phyloP scores from a whole-genome alignment of 2,888 invertebrate species.

The Drosophila nr. medialis region DNA sequence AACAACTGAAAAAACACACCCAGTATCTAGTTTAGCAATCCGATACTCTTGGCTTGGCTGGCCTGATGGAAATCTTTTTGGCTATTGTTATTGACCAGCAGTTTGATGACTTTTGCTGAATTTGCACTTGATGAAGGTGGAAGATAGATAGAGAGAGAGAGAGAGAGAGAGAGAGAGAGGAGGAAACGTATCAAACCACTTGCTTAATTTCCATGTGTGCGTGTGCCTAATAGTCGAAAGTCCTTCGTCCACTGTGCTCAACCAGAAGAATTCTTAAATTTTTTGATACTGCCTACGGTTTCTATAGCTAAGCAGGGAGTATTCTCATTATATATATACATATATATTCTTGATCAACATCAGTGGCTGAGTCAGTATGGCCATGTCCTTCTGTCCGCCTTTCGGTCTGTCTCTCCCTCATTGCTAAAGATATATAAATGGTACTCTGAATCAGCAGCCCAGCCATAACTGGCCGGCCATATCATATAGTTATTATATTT shows the following conservation, averaged over 20 bases:
- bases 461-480: background rate
- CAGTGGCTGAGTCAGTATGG: background rate
- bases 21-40: conserved; percentile 4
- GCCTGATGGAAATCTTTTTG: conserved; percentile 16
- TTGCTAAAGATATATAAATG: background rate
- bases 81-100: conserved; percentile 33
- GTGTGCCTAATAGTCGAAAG: conserved; percentile 34
- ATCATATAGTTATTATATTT: background rate
- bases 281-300: background rate
- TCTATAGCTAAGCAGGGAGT: background rate
- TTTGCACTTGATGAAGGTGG: conserved; percentile 26
- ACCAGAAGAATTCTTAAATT: conserved; percentile 14
- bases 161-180: background rate
- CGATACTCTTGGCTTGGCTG: conserved; percentile 11
- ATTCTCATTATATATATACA: background rate
- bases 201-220: conserved; percentile 50
- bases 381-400: background rate
- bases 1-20: background rate
- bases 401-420: background rate
- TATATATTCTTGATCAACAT: background rate
- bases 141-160: background rate
- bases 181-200: conserved; percentile 42
- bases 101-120: conserved; percentile 37
- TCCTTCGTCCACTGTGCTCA: background rate
- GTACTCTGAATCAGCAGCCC: background rate